These are phyloP conservation scores for Rallus limicola DNA, from an alignment of 2,113 vertebrate genomes.

Conservation along the genomic window DNA sequence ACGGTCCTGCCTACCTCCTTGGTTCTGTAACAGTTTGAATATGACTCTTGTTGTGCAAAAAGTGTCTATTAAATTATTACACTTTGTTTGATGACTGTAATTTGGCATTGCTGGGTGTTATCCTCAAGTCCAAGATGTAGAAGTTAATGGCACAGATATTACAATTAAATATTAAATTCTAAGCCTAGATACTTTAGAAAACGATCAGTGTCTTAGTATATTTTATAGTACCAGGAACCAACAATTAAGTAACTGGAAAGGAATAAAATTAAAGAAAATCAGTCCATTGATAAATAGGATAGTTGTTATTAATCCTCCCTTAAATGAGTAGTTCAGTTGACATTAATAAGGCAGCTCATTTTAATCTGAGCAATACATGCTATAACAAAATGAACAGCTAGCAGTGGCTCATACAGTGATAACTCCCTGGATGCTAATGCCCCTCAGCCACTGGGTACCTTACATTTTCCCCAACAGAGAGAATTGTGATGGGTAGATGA, in stretches of 20 bases:
- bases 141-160: background rate
- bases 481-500: background rate
- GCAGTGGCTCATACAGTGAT: background rate
- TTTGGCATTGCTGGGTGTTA: background rate
- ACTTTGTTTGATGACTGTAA: background rate
- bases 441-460: background rate
- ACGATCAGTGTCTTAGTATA: background rate
- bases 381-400: background rate
- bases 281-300: background rate
- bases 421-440: background rate
- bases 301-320: constrained; percentile 28
- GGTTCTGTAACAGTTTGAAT: background rate
- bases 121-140: background rate
- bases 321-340: constrained; percentile 5
- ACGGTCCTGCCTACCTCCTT: background rate
- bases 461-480: background rate
- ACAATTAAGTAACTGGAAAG: background rate
- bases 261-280: constrained; percentile 30
- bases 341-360: constrained; percentile 9
- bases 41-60: background rate
- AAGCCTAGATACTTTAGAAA: background rate
- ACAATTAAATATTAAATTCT: background rate
- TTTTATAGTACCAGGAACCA: background rate
- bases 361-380: background rate
- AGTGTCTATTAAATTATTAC: background rate